phyloP scores from a whole-genome alignment of 2,113 vertebrate species.

The Notothenia coriiceps region DNA sequence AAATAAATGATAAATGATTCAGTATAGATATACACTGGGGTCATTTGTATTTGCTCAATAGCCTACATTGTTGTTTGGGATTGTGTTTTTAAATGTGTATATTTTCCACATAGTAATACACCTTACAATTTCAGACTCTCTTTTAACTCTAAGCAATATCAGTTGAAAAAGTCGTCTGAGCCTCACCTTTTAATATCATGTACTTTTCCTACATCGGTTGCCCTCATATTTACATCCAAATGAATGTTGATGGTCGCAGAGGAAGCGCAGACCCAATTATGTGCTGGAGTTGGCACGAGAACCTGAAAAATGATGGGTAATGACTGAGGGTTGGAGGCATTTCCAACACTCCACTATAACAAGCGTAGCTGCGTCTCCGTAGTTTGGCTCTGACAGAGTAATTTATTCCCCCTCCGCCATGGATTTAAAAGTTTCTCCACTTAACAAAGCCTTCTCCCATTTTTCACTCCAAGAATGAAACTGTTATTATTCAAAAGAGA shows the following conservation, averaged over 20 bases:
- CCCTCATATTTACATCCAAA: slow-evolving; percentile 64
- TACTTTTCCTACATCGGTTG: background rate
- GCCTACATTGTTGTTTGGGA: too few species aligned
- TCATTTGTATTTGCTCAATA: too few species aligned
- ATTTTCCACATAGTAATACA: too few species aligned
- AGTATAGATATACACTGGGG: too few species aligned
- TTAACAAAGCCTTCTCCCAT: slow-evolving; percentile 58
- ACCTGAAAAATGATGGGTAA: slow-evolving; percentile 64
- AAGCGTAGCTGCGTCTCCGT: slow-evolving; percentile 46
- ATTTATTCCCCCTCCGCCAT: slow-evolving; percentile 67
- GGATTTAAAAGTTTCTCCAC: slow-evolving; percentile 70
- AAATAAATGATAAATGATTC: too few species aligned
- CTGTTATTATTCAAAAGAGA: slow-evolving; percentile 75
- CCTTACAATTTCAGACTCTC: background rate
- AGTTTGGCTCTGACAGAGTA: slow-evolving; percentile 59
- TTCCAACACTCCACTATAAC: slow-evolving; percentile 53
- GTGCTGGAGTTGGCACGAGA: slow-evolving; percentile 17
- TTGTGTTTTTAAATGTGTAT: too few species aligned
- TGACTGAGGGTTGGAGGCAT: slow-evolving; percentile 45
- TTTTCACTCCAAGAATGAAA: slow-evolving; percentile 64
- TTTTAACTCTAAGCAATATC: background rate
- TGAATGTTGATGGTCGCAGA: slow-evolving; percentile 42
- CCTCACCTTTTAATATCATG: slow-evolving; percentile 26
- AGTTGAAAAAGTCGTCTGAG: slow-evolving; percentile 4
- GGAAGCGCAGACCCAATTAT: slow-evolving; percentile 53